Evolutionary conservation across 1,140 invertebrate species (phyloP), one percentile per base, ranked within the genome.

Genomic region (Rhynchophorus ferrugineus): DNA sequence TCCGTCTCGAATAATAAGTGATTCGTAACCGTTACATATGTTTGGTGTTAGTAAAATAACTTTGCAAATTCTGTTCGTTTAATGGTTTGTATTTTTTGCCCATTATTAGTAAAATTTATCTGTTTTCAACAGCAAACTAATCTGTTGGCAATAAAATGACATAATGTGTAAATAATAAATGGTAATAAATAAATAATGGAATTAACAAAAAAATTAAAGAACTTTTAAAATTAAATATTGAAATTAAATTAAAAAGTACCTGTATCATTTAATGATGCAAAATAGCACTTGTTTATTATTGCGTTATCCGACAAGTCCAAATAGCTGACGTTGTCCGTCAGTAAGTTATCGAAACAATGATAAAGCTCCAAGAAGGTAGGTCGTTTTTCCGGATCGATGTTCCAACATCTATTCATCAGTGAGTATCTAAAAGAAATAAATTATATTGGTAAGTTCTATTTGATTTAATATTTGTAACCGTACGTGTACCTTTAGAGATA

Each of bases 331-430:
- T 83, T 82, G 59, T 84, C 84, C 59, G 82, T 79, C 16, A 88
- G 65, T 71, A 89, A 78, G 49, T 73, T 74, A 56, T 77, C 85
- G 74, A 77, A 89, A 56, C 72, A 74, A 18, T 58, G 72, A 35
- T 71, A 78, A 50, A 89, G 67, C 44, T 82, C 78, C 51, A 78
- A 78, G 67, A 93, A 94, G 11, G 81, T 82, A 11, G 89, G 88
- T 50, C 90, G 70, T 53, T 83, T 73, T 49, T 78, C 78, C 1
- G 87, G 78, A 57, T 83, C 77, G 53, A 82, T 81, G 43, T 78
- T 69, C 90, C 91, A 95, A 66, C 90, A 94, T 20, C 74, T 77
- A 14, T 78, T 71, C 82, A 93, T 91, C 29, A 93, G 66, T 45
- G 83, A 78, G 63, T 89, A 87, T 43, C 83, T 85, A 47, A 54